These are phyloP conservation scores for Herminia tarsipennalis DNA, from an alignment of 2,888 invertebrate species.

Conservation along the genomic window DNA sequence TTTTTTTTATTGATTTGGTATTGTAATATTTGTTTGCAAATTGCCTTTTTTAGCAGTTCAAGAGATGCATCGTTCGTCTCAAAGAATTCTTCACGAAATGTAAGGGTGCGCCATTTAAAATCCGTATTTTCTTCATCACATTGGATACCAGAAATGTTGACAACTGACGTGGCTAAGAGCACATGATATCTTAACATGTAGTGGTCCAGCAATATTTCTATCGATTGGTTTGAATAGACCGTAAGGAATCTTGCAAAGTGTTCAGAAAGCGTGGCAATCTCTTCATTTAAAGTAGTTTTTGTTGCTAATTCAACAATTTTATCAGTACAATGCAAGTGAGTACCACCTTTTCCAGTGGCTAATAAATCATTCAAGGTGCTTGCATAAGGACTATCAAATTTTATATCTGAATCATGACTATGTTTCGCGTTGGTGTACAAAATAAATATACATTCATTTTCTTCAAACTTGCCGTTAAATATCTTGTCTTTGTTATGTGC, in stretches of 20 bases:
- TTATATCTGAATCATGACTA: not conserved
- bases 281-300: conserved; percentile 5
- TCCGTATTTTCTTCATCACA: conserved; percentile 6
- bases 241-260: conserved; percentile 11
- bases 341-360: conserved; percentile 15
- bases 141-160: conserved; percentile 12
- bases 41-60: not conserved
- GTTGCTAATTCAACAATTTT: not conserved
- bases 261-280: conserved; percentile 7
- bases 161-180: conserved; percentile 11
- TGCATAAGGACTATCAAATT: not conserved
- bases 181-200: conserved; percentile 22
- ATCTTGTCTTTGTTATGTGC: conserved; percentile 7
- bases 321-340: conserved; percentile 4
- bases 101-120: conserved; percentile 5
- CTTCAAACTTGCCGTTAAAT: conserved; percentile 15
- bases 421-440: conserved; percentile 24
- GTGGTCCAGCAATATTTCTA: conserved; percentile 17
- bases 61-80: conserved; percentile 8
- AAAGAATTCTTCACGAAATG: conserved; percentile 20
- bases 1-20: not conserved
- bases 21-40: not conserved
- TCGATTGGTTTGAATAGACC: not conserved
- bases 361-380: conserved; percentile 8
- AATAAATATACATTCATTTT: conserved; percentile 22